Percentiles rank a stretch among this genome's conserved stretches.
phyloP scores from a whole-genome alignment of 2,797 vertebrate species.

The Rhyacichthys aspro region DNA sequence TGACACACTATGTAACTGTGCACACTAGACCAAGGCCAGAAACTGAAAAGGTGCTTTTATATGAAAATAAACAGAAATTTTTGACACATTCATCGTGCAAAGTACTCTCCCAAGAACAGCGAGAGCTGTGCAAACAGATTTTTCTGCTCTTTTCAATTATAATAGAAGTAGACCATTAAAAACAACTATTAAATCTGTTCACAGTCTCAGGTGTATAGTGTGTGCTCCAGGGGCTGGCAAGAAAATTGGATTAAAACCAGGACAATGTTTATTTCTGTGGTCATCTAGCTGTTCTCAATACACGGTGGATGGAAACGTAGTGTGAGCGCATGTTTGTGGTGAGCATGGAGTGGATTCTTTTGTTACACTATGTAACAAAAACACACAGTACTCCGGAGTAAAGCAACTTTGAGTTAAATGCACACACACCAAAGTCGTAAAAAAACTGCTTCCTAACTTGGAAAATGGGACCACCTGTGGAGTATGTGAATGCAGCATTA shows the following conservation, averaged over 20 bases:
- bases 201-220: background rate
- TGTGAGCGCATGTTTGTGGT: too few species aligned
- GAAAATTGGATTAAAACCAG: conserved; percentile 2
- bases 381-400: too few species aligned
- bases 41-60: too few species aligned
- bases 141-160: too few species aligned
- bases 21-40: background rate
- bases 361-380: too few species aligned
- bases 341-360: too few species aligned
- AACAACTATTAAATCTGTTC: too few species aligned
- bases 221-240: background rate
- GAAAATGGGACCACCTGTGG: conserved; percentile 4
- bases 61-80: too few species aligned
- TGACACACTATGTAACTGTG: too few species aligned
- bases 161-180: background rate
- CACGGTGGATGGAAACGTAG: background rate
- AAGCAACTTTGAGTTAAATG: background rate
- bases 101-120: too few species aligned
- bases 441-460: background rate
- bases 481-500: conserved; percentile 5
- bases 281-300: background rate
- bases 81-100: too few species aligned
- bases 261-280: background rate
- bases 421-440: background rate
- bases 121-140: too few species aligned